Evolutionary conservation across 92 coral and sea anemone species (phyloP).

Genomic region (Parazoanthus atlanticus): DNA sequence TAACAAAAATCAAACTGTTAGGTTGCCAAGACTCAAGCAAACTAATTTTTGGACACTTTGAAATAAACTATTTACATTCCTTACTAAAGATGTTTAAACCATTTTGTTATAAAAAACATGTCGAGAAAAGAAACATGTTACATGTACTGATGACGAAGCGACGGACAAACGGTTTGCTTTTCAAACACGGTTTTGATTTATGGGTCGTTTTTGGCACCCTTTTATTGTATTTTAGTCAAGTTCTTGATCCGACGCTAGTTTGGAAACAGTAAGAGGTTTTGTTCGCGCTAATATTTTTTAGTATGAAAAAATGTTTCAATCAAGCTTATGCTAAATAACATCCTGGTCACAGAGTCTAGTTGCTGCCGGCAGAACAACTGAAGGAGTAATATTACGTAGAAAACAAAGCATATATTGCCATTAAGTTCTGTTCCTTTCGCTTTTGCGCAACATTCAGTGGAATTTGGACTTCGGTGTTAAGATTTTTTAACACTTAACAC

Average conservation of each 20-base stretch:
- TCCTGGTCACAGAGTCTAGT: not conserved
- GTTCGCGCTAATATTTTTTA: slow-evolving; percentile 19
- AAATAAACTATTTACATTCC: slow-evolving; percentile 34
- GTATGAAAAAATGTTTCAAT: slow-evolving; percentile 38
- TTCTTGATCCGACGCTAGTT: not conserved
- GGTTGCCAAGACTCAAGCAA: not conserved
- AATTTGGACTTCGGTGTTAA: slow-evolving; percentile 24
- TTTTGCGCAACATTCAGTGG: slow-evolving; percentile 10
- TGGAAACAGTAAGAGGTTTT: not conserved
- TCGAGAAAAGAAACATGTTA: not conserved
- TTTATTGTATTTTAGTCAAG: not conserved
- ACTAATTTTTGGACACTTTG: not conserved
- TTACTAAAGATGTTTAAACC: slow-evolving; percentile 1
- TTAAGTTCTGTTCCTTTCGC: slow-evolving; percentile 5
- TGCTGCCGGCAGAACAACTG: slow-evolving; percentile 13
- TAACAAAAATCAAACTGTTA: slow-evolving; percentile 16
- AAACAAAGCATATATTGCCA: slow-evolving; percentile 9
- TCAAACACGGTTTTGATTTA: not conserved
- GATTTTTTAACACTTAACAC: not conserved
- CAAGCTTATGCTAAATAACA: slow-evolving; percentile 15
- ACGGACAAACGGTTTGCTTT: slow-evolving; percentile 5
- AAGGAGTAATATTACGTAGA: not conserved
- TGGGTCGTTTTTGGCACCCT: not conserved
- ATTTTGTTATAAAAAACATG: slow-evolving; percentile 23
- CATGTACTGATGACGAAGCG: not conserved